Evolutionary conservation across 2,113 vertebrate genomes (phyloP).

Genomic region (Istiophorus platypterus): DNA sequence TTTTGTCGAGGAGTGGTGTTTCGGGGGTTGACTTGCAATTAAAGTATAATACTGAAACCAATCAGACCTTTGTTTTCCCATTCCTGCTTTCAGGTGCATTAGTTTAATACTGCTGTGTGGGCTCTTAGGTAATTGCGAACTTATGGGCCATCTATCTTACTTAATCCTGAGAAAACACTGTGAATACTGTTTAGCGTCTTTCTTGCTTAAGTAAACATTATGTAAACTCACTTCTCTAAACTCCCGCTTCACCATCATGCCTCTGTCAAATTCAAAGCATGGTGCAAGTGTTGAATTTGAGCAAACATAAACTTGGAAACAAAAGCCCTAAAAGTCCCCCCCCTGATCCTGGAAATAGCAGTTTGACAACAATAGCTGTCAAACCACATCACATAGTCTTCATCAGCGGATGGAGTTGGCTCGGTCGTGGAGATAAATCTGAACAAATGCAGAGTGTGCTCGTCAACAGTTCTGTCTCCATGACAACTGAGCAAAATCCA

Average conservation of each 20-base stretch:
- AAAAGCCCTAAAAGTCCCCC: background rate
- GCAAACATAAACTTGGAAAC: background rate
- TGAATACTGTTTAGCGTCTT: constrained; percentile 51
- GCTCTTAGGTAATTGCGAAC: constrained; percentile 71
- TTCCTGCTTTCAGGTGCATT: constrained; percentile 46
- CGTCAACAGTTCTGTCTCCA: constrained; percentile 18
- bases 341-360: background rate
- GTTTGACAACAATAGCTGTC: background rate
- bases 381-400: background rate
- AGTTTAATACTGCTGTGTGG: constrained; percentile 71
- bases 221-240: constrained; percentile 32
- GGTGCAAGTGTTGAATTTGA: background rate
- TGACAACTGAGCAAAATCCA: constrained; percentile 32
- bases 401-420: constrained; percentile 1
- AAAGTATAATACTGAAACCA: constrained; percentile 45
- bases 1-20: background rate
- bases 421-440: constrained; percentile 1
- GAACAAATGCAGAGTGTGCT: background rate
- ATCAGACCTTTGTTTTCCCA: constrained; percentile 53
- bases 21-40: constrained; percentile 44
- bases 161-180: constrained; percentile 62
- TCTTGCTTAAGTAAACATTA: constrained; percentile 53
- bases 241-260: background rate
- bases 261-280: background rate
- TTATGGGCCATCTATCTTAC: constrained; percentile 75